A percentile compares a stretch with the other conserved stretches of the same genome.
Evolutionary conservation across 1,140 invertebrate species (phyloP).

Genomic region (Acromyrmex echinatior): DNA sequence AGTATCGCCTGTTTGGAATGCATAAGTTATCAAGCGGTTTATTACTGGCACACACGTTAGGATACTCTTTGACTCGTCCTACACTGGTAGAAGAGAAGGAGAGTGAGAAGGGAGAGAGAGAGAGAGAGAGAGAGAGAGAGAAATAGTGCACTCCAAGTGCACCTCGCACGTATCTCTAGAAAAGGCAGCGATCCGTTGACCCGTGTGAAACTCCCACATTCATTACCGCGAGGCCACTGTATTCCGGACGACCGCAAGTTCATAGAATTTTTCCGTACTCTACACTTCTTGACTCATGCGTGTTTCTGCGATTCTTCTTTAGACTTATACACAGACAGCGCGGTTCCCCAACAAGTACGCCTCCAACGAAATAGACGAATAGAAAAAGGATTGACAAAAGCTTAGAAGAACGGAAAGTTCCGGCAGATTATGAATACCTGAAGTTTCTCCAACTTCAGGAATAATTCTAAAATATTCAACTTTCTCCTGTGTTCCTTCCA

Average conservation of each 20-base stretch:
- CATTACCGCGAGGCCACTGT: constrained; percentile 74
- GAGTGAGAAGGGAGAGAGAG: no score
- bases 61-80: constrained; percentile 56
- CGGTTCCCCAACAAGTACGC: not conserved
- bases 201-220: constrained; percentile 78
- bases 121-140: not conserved
- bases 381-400: not conserved
- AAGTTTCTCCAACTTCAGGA: not conserved
- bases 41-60: constrained; percentile 71
- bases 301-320: constrained; percentile 71
- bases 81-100: not conserved
- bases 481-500: not conserved
- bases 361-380: constrained; percentile 5
- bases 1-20: constrained; percentile 73
- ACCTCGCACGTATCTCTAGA: constrained; percentile 73
- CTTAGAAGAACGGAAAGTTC: not conserved
- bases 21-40: constrained; percentile 78
- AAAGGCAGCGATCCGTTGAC: constrained; percentile 78
- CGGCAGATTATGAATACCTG: not conserved
- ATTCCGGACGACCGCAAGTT: constrained; percentile 75
- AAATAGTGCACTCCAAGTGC: constrained; percentile 59
- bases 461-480: not conserved
- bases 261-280: constrained; percentile 71
- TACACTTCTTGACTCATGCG: constrained; percentile 48
- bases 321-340: not conserved